These are phyloP conservation scores for Myopa tessellatipennis DNA, from an alignment of 2,888 invertebrate genomes.

Conservation along the genomic window DNA sequence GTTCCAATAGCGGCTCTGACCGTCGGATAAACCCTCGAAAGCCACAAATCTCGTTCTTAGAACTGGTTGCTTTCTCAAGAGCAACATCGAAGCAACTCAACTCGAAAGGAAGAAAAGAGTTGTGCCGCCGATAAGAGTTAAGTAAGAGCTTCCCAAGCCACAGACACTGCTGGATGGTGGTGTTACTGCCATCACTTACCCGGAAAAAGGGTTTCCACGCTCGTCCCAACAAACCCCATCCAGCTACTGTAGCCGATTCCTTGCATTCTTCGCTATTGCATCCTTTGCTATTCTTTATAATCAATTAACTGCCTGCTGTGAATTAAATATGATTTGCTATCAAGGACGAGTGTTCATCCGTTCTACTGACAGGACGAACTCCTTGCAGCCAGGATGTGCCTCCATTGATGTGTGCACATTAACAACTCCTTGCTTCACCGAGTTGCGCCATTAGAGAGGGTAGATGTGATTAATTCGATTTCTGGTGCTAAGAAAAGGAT, in stretches of 20 bases:
- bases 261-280: background rate
- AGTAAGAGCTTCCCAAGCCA: conserved; percentile 3
- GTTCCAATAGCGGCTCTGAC: too few relatives aligned
- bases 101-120: too few relatives aligned
- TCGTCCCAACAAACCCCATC: too few relatives aligned
- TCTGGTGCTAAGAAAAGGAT: conserved; percentile 43
- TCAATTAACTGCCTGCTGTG: conserved; percentile 65
- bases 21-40: too few relatives aligned
- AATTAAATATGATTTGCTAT: conserved; percentile 23
- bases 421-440: too few relatives aligned
- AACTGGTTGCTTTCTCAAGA: too few relatives aligned
- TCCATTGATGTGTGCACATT: too few relatives aligned
- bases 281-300: conserved; percentile 47
- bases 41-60: too few relatives aligned
- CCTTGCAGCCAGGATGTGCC: background rate
- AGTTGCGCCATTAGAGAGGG: too few relatives aligned
- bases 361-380: background rate
- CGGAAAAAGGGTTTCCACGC: background rate
- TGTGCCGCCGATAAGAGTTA: background rate
- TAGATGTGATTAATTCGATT: conserved; percentile 53
- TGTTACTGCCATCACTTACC: background rate
- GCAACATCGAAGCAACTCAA: too few relatives aligned
- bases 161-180: background rate
- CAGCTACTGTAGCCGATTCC: background rate
- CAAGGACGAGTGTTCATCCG: conserved; percentile 26